Evolutionary conservation across 2,797 vertebrate genomes (phyloP), one percentile per base, ranked within the genome.

Genomic region (Peromyscus eremicus): DNA sequence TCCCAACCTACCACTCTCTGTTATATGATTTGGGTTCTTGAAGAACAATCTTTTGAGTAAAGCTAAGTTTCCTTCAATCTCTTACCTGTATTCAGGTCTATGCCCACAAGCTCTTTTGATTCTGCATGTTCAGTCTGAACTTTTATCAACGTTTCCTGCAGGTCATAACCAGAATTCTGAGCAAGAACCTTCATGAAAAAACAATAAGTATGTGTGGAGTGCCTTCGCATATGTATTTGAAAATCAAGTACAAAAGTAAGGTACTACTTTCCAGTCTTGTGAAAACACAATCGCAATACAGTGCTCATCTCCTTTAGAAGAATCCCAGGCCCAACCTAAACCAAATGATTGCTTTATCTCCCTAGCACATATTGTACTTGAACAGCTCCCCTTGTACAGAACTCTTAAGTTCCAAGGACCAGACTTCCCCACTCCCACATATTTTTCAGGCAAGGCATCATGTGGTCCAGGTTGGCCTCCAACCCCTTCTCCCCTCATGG

Each of bases 101-200:
- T 99, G 71, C 99, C 99, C 29, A 99, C 98, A 16, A 99, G 98
- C 97, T 99, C 99, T 81, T 99, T 99, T 17, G 98, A 99, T 98
- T 99, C 98, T 95, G 98, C 99, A 97, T 98, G 99, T 94, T 99
- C 99, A 4, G 98, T 98, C 98, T 99, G 99, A 97, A 99, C 98
- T 98, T 99, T 99, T 96, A 99, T 98, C 92, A 99, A 97, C 3
- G 99, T 99, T 98, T 99, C 99, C 97, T 99, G 99, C 3, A 98
- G 98, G 97, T 99, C 99, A 34, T 89, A 98, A 93, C 97, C 98
- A 70, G 99, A 99, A 98, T 99, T 99, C 97, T 99, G 99, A 95
- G 99, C 99, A 98, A 99, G 98, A 97, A 99, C 99, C 99, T 99
- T 79, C 92, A 99, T 21, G 60, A 94, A 91, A 95, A 96, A 91